phyloP scores from a whole-genome alignment of 1,140 invertebrate genomes.

The Leucophenga varia region DNA sequence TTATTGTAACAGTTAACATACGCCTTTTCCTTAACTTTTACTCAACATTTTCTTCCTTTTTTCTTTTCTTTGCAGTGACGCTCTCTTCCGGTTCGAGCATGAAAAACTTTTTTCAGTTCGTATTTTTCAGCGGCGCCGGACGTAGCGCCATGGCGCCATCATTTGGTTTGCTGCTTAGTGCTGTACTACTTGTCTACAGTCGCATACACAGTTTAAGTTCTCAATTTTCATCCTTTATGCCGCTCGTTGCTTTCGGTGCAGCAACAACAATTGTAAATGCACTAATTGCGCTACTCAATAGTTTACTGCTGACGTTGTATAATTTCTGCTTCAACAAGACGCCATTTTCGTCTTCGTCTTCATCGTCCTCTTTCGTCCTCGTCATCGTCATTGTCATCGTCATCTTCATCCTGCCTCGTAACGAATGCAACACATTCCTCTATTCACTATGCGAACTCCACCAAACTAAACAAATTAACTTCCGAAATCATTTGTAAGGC shows the following conservation, averaged over 20 bases:
- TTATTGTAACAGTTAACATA: no score
- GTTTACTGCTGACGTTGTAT: no score
- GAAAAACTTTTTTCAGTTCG: conserved; percentile 44
- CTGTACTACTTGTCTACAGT: conserved; percentile 23
- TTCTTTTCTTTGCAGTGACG: conserved; percentile 30
- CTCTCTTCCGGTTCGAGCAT: conserved; percentile 46
- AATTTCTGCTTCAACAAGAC: no score
- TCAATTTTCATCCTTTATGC: neutral
- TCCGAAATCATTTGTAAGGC: conserved; percentile 21
- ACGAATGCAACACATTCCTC: conserved; percentile 3
- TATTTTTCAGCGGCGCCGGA: conserved; percentile 38
- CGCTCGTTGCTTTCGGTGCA: neutral
- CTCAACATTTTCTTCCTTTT: neutral
- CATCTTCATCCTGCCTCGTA: no score
- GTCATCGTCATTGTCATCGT: no score
- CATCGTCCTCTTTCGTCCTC: no score
- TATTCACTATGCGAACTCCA: conserved; percentile 7
- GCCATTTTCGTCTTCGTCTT: no score
- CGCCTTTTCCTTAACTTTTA: no score
- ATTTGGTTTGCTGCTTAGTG: conserved; percentile 11
- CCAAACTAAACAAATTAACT: neutral
- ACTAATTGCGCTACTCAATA: conserved; percentile 11
- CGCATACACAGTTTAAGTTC: no score
- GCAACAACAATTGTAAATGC: neutral
- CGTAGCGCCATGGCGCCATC: conserved; percentile 15